Percentiles rank a stretch among this genome's conserved stretches.
These are phyloP conservation scores for Cantharis flavilabris DNA, from an alignment of 2,888 invertebrate genomes.

Conservation along the genomic window DNA sequence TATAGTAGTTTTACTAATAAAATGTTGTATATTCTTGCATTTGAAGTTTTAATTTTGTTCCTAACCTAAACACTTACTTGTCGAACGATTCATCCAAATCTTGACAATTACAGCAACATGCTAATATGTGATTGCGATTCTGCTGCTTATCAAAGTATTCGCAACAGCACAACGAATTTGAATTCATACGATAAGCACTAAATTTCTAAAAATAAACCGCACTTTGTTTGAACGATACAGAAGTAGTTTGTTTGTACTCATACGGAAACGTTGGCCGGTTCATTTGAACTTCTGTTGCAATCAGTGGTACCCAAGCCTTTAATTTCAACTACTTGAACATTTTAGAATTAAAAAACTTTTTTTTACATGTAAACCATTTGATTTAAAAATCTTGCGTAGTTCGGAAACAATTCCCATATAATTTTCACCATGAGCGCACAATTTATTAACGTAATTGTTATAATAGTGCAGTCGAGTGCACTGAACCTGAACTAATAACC, in stretches of 20 bases:
- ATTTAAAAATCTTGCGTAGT: neutral
- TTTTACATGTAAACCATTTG: neutral
- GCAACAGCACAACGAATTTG: slow-evolving; percentile 61
- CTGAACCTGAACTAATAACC: slow-evolving; percentile 7
- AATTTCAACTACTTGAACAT: no score
- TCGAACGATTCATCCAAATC: slow-evolving; percentile 62
- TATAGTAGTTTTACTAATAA: neutral
- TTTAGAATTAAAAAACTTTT: neutral
- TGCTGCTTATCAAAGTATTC: slow-evolving; percentile 61
- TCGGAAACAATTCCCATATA: neutral
- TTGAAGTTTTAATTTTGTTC: neutral
- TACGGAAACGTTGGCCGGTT: neutral
- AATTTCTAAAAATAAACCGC: neutral
- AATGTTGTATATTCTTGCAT: slow-evolving; percentile 1
- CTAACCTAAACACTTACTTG: slow-evolving; percentile 53
- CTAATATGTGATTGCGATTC: slow-evolving; percentile 60
- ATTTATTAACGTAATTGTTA: neutral
- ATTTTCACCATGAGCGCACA: neutral
- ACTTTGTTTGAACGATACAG: neutral
- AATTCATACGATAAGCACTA: neutral
- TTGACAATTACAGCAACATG: slow-evolving; percentile 63
- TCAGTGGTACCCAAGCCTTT: neutral
- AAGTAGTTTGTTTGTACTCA: neutral
- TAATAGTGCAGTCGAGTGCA: neutral
- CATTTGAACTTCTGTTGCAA: neutral